A percentile compares a stretch with the other conserved stretches of the same genome.
These are phyloP conservation scores for Odontamblyopus lacepedii DNA, from an alignment of 2,797 vertebrate species.

Conservation along the genomic window DNA sequence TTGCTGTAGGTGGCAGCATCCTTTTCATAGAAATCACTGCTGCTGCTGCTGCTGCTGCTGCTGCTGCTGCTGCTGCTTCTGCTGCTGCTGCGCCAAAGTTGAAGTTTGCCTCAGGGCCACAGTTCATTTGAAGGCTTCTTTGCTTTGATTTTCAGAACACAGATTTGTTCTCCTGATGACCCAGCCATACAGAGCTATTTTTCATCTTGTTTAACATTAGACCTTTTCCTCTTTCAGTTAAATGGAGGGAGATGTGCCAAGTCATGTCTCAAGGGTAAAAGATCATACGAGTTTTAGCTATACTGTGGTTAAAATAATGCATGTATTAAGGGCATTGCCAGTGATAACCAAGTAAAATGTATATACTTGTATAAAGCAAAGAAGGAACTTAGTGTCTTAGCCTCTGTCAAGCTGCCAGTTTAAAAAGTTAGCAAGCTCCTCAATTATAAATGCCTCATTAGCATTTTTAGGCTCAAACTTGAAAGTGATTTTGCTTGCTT, in stretches of 20 bases:
- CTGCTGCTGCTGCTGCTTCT: constrained; percentile 17
- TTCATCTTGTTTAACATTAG: constrained; percentile 32
- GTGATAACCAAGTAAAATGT: neutral
- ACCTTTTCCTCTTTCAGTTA: constrained; percentile 21
- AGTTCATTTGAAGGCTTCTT: constrained; percentile 47
- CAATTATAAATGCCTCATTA: too few species aligned
- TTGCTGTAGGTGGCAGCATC: constrained; percentile 73
- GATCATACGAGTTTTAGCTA: neutral
- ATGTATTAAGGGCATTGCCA: neutral
- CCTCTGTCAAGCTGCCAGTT: too few species aligned
- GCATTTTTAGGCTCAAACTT: too few species aligned
- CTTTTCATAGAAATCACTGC: constrained; percentile 36
- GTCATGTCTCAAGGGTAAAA: constrained; percentile 1
- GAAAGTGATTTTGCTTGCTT: neutral
- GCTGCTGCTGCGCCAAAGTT: constrained; percentile 37
- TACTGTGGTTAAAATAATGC: neutral
- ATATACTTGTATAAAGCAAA: neutral
- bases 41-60: constrained; percentile 11
- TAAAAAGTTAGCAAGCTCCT: too few species aligned
- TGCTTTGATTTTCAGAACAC: constrained; percentile 52
- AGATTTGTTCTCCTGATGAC: constrained; percentile 51
- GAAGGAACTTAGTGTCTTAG: too few species aligned
- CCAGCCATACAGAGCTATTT: constrained; percentile 19
- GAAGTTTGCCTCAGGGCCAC: constrained; percentile 59
- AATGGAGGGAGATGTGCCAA: constrained; percentile 9